Base-by-base conservation (phyloP, 2,113 vertebrate species). In the Notothenia coriiceps region DNA sequence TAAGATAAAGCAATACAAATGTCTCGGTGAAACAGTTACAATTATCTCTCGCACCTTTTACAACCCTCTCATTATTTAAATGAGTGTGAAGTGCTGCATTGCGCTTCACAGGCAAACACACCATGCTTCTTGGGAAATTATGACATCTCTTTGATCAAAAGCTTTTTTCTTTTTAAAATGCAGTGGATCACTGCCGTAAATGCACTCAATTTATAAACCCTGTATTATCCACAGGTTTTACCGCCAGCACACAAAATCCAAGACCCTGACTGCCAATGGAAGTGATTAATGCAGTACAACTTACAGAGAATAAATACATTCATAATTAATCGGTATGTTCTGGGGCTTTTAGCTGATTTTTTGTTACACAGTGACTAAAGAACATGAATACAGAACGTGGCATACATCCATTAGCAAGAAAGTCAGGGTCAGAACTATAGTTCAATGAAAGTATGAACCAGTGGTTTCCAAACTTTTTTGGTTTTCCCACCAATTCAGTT, bases 31-130 rank as follows among this genome's bases (percentile, higher is more conserved):
- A 88, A 80, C 43, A 17, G 46, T 20, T 68, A 72, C 75, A 84
- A 88, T 87, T 87, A 87, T 86, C 73, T 66, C 33, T 20, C 77
- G 79, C 82, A 57, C 74, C 75, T 78, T 64, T 52, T 46, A 55
- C 78, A 25, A 9, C 60, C 64, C 63, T 79, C 75, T 88, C 74
- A 84, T 88, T 91, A 91, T 89, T 88, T 56, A 86, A 91, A 87
- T 74, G 61, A 73, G 61, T 85, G 72, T 83, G 84, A 89, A 91
- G 89, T 84, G 81, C 81, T 87, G 63, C 17, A 29, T 59, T 65
- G 70, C 74, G 78, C 62, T 43, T 72, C 44, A 11, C 80, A 80
- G 80, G 79, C 84, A 89, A 91, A 91, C 85, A 88, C 79, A 60
- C 47, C 12, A 56, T 14, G 0, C 70, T 66, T 60, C 77, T 68